Evolutionary conservation across 1,140 invertebrate genomes (phyloP).

Genomic region (Dysdera silvatica): DNA sequence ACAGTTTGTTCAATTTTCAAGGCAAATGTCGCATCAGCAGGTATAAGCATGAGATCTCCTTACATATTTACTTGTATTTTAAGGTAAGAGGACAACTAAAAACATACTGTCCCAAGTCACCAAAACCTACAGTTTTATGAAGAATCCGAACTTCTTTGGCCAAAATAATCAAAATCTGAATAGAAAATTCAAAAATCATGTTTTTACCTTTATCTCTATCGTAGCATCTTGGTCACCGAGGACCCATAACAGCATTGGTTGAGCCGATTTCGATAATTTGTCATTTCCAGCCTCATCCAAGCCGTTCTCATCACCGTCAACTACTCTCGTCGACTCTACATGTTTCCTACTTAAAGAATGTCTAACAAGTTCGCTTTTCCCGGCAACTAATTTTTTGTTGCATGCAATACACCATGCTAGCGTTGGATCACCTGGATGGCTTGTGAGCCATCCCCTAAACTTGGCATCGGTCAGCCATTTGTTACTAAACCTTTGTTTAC

Average conservation of each 20-base stretch:
- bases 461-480: slow-evolving; percentile 23
- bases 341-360: slow-evolving; percentile 21
- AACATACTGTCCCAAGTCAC: no score
- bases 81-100: no score
- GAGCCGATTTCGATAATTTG: slow-evolving; percentile 6
- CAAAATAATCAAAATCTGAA: no score
- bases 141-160: no score
- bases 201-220: no score
- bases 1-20: no score
- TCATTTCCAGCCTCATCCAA: not conserved
- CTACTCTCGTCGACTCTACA: slow-evolving; percentile 15
- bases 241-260: slow-evolving; percentile 24
- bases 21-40: no score
- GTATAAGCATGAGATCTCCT: no score
- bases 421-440: slow-evolving; percentile 22
- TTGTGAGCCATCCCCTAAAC: slow-evolving; percentile 22
- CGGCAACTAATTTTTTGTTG: slow-evolving; percentile 25
- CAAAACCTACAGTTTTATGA: no score
- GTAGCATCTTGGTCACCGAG: slow-evolving; percentile 24
- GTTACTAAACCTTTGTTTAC: slow-evolving; percentile 24
- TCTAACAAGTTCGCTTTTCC: slow-evolving; percentile 25
- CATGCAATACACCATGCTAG: slow-evolving; percentile 22
- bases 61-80: no score
- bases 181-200: no score
- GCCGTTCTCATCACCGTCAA: slow-evolving; percentile 12